Evolutionary conservation across 2,113 vertebrate species (phyloP).

Genomic region (Callospermophilus lateralis): DNA sequence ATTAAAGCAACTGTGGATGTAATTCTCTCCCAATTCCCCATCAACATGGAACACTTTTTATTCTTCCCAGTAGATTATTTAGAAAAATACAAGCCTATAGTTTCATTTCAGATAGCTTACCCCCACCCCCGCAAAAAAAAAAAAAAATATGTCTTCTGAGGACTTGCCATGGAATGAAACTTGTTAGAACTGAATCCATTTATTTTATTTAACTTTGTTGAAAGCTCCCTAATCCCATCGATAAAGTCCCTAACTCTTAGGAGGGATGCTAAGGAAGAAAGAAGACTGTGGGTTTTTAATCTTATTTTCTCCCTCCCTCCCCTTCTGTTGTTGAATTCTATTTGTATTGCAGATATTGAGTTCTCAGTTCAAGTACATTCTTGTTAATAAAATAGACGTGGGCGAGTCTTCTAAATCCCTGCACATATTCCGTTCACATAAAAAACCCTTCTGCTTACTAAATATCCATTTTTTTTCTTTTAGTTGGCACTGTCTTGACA

Average conservation of each 20-base stretch:
- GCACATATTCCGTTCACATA: slow-evolving; percentile 41
- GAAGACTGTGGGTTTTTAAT: slow-evolving; percentile 53
- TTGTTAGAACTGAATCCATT: slow-evolving; percentile 64
- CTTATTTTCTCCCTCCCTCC: not conserved
- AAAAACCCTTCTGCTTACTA: slow-evolving; percentile 36
- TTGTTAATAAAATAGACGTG: slow-evolving; percentile 69
- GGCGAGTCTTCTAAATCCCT: slow-evolving; percentile 32
- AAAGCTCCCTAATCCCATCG: slow-evolving; percentile 27
- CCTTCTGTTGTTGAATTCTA: slow-evolving; percentile 43
- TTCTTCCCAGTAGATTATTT: slow-evolving; percentile 48
- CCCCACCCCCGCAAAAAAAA: not conserved
- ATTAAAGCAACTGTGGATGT: slow-evolving; percentile 22
- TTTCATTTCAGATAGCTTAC: slow-evolving; percentile 50
- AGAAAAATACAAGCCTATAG: slow-evolving; percentile 43
- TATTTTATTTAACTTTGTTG: slow-evolving; percentile 69
- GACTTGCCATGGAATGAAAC: slow-evolving; percentile 39
- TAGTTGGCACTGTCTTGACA: slow-evolving; percentile 21
- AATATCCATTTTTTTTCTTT: slow-evolving; percentile 50
- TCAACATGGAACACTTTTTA: not conserved
- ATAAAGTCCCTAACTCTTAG: not conserved
- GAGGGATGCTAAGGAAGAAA: slow-evolving; percentile 54
- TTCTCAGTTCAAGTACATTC: slow-evolving; percentile 72
- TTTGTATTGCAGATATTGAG: not conserved
- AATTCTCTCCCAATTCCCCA: slow-evolving; percentile 6
- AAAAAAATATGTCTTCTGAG: slow-evolving; percentile 23